Conservation (phyloP, 1,140 invertebrate species). For the Brachionus paranguensis region DNA sequence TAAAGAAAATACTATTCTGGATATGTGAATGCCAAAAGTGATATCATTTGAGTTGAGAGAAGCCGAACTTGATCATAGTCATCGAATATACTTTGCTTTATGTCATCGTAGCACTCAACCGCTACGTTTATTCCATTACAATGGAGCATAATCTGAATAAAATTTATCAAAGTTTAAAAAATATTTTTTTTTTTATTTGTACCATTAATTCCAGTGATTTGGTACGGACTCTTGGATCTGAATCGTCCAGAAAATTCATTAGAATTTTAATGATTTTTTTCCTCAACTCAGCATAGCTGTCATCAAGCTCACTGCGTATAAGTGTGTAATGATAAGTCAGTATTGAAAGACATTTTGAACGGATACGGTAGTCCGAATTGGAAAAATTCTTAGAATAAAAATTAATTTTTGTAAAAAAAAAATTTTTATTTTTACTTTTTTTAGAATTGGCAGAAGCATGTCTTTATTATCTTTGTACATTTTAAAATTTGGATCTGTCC, state of each 20-base stretch:
- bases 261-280: slow-evolving; percentile 43
- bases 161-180: background rate
- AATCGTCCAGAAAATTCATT: slow-evolving; percentile 56
- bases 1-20: slow-evolving; percentile 67
- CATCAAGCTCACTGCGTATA: slow-evolving; percentile 42
- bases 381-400: slow-evolving; percentile 60
- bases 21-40: slow-evolving; percentile 75
- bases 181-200: slow-evolving; percentile 45
- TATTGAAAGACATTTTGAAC: slow-evolving; percentile 69
- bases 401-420: background rate
- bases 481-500: background rate
- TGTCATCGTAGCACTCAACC: slow-evolving; percentile 70
- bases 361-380: slow-evolving; percentile 69
- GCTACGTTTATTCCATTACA: slow-evolving; percentile 71
- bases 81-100: slow-evolving; percentile 75
- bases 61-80: slow-evolving; percentile 88
- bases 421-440: background rate
- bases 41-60: slow-evolving; percentile 75
- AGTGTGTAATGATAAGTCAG: slow-evolving; percentile 56
- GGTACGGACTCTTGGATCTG: slow-evolving; percentile 80
- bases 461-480: slow-evolving; percentile 2
- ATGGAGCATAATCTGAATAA: slow-evolving; percentile 62
- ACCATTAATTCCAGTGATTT: slow-evolving; percentile 78
- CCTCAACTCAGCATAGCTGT: slow-evolving; percentile 30
- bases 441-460: background rate